Percentiles rank a stretch among this genome's conserved stretches.
These are phyloP conservation scores for Ursus arctos DNA, from an alignment of 2,113 vertebrate genomes.

Conservation along the genomic window DNA sequence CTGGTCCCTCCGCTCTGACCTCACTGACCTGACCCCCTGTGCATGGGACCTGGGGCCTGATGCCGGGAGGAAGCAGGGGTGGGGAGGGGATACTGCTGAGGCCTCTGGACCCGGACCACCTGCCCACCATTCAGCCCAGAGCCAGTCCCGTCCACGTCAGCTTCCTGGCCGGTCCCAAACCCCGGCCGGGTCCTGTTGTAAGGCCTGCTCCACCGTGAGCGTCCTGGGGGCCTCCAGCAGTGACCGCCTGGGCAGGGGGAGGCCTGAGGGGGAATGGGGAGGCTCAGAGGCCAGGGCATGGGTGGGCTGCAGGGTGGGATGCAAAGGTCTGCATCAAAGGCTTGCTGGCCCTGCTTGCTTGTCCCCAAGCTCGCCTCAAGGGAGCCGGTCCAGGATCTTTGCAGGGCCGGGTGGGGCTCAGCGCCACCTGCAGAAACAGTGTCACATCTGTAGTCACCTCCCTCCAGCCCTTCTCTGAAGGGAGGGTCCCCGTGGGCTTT, in stretches of 20 bases:
- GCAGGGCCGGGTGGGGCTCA: background rate
- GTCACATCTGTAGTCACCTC: background rate
- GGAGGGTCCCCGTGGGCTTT: background rate
- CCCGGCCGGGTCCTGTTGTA: background rate
- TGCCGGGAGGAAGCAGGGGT: background rate
- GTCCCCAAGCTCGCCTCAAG: accelerated
- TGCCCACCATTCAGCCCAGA: accelerated
- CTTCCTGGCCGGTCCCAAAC: background rate
- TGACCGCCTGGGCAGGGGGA: background rate
- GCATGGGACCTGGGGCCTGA: no score
- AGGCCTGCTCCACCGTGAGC: background rate
- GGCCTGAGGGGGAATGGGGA: accelerated
- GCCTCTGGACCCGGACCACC: background rate
- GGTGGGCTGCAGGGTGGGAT: background rate
- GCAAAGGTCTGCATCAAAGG: background rate
- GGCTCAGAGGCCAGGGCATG: background rate
- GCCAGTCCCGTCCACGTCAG: no score
- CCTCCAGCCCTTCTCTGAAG: background rate
- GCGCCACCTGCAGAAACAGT: accelerated
- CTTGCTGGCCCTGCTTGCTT: background rate
- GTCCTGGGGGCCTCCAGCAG: background rate
- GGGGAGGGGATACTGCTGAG: background rate
- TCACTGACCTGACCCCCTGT: no score
- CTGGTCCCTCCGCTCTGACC: background rate
- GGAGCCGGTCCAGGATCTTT: background rate